Percentiles rank a stretch among this genome's conserved stretches.
Conservation (phyloP, 2,888 invertebrate species). For the Eupithecia subumbrata region DNA sequence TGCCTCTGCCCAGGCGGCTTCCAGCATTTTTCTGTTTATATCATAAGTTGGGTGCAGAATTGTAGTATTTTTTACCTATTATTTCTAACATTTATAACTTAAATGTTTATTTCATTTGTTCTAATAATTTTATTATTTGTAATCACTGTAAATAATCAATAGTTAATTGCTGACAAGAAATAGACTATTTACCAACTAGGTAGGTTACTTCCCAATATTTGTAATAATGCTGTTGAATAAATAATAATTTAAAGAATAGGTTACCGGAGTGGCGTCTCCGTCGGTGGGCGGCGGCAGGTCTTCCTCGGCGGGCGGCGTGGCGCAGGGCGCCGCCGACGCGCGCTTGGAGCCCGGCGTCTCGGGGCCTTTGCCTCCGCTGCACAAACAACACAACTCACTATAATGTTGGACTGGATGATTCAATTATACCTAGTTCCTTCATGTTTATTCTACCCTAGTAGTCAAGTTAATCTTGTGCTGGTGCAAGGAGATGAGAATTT, state of each 20-base stretch:
- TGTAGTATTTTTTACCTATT: too few relatives aligned
- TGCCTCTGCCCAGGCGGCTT: too few relatives aligned
- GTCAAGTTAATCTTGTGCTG: neutral
- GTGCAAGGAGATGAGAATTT: neutral
- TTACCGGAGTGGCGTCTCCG: slow-evolving; percentile 77
- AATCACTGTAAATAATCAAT: too few relatives aligned
- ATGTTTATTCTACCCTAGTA: neutral
- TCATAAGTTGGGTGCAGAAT: too few relatives aligned
- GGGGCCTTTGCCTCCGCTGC: slow-evolving; percentile 61
- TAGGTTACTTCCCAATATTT: too few relatives aligned
- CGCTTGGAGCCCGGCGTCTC: slow-evolving; percentile 66
- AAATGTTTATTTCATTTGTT: too few relatives aligned
- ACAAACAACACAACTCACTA: neutral
- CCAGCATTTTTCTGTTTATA: too few relatives aligned
- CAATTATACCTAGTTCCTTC: neutral
- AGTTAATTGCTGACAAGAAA: too few relatives aligned
- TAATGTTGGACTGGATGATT: neutral
- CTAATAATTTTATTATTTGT: too few relatives aligned
- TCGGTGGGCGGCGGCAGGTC: slow-evolving; percentile 68
- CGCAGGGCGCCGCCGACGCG: slow-evolving; percentile 68
- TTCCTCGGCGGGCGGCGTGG: slow-evolving; percentile 73
- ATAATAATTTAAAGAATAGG: neutral
- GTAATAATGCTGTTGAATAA: too few relatives aligned
- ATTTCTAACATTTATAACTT: too few relatives aligned
- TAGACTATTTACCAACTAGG: too few relatives aligned